Base-by-base conservation (phyloP, 64 coral and sea anemone genomes). In the Stichodactyla helianthus region DNA sequence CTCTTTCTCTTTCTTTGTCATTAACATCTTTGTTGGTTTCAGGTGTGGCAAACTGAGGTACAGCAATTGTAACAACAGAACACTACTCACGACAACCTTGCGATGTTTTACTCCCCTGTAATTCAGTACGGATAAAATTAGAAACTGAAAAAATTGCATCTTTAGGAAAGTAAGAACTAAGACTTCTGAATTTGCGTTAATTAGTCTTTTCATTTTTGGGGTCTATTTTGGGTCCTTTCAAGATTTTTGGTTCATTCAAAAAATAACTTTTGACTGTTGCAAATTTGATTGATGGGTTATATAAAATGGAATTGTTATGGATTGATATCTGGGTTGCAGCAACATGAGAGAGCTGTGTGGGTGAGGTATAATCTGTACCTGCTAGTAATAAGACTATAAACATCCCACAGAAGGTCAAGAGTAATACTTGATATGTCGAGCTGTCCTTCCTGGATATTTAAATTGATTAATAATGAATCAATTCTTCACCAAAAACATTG, bases 331-430 rank as follows among this genome's bases (percentile, higher is more conserved):
- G 35, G 35, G 35, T 44, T 1, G 1, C 35, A 44, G 35, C 35
- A 44, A 44, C 35, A 44, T 44, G 35, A 44, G 35, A 44, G 35
- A 44, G 35, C n/a, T n/a, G 2, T 3, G 35, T 44, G 35, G 1
- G 1, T 44, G 35, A 44, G 35, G 35, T 44, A 44, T 44, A 44
- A 44, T 44, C 35, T 44, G 35, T 81, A 94, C 97, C 93, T 95
- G 79, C 84, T 82, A 52, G 93, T 92, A 59, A 99, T 81, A 15
- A 90, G 88, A 15, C 90, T 77, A 79, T 99, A 99, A 51, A 99
- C 88, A 59, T 95, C 93, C 97, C 97, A 99, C 26, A 99, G 82
- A 17, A 94, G 91, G 18, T 95, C 93, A n/a, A 98, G 87, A 78
- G 62, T 92, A n/a, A 92, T 87, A 50, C 89, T 98, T 4, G 79